These are phyloP conservation scores for Poeciliopsis infans DNA, from an alignment of 2,797 vertebrate species.

Conservation along the genomic window DNA sequence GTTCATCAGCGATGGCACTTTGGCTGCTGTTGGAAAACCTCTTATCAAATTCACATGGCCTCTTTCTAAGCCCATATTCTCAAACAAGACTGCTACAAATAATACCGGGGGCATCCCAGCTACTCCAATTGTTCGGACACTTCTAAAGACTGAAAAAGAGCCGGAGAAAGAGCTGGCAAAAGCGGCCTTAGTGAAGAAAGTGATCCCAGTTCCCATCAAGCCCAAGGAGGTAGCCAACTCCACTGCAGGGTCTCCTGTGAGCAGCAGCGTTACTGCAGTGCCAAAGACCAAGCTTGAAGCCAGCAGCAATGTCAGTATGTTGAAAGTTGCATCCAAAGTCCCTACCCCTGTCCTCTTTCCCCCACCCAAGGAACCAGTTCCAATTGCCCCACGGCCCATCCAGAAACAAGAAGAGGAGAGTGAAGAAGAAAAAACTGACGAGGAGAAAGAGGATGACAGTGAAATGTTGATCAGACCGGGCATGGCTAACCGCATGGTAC, in stretches of 20 bases:
- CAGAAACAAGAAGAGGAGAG: conserved; percentile 79
- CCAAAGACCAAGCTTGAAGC: conserved; percentile 82
- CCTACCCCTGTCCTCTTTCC: conserved; percentile 61
- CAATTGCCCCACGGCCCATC: conserved; percentile 67
- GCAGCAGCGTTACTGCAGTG: conserved; percentile 69
- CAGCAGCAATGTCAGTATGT: conserved; percentile 77
- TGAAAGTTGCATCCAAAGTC: conserved; percentile 80
- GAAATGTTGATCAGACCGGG: conserved; percentile 62
- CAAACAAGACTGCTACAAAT: conserved; percentile 75
- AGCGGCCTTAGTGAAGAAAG: conserved; percentile 64
- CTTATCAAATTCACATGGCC: conserved; percentile 88
- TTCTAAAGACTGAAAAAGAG: conserved; percentile 71
- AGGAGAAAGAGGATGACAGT: conserved; percentile 71
- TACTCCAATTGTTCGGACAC: conserved; percentile 70
- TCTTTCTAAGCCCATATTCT: conserved; percentile 83
- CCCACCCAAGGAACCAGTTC: conserved; percentile 70
- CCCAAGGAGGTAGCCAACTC: conserved; percentile 75
- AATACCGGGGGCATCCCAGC: conserved; percentile 69
- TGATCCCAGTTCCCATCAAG: conserved; percentile 74
- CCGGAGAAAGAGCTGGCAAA: conserved; percentile 71
- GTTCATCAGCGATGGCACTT: conserved; percentile 85
- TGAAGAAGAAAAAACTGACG: conserved; percentile 76
- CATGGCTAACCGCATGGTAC: conserved; percentile 77
- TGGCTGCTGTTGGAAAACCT: conserved; percentile 85
- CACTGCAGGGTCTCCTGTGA: conserved; percentile 53